Evolutionary conservation across 2,888 invertebrate species (phyloP), one percentile per base, ranked within the genome.

Genomic region (Drosophila lutescens): DNA sequence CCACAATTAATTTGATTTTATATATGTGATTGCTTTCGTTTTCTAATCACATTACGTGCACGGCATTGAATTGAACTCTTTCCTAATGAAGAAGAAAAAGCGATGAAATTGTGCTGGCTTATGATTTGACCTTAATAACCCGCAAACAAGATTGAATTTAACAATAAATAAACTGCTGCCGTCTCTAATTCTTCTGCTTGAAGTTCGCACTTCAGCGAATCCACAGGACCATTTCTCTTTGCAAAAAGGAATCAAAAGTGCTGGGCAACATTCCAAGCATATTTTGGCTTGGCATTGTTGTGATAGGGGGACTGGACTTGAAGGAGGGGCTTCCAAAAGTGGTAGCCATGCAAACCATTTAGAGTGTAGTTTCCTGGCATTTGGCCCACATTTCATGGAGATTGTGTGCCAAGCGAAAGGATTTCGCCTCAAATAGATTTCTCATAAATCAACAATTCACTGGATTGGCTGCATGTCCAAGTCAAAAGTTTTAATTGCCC

Each of bases 41-140:
- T 79, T 71, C 65, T 69, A 80, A 86, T 82, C 78, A 55, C 73
- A 78, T 81, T 78, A 72, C 50, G 61, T 53, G 66, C 67, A 69
- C 17, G n/a, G 32, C 67, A 26, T 26, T 5, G 30, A 30, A 54
- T 66, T 46, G 38, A 65, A 46, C 46, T 53, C 9, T 10, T 9
- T 17, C 13, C 23, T 17, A 41, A 26, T 32, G n/a, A 40, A 41
- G 26, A 12, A 23, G 10, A 17, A 41, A 49, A 36, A 8, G 10
- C 20, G 26, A 12, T 36, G 63, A 44, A 63, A 50, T 30, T n/a
- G 62, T 62, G 47, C 17, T 65, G 44, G 30, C 43, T 63, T 50
- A 23, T 49, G 12, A 30, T 30, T n/a, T 34, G 34, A 50, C 47
- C 26, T 17, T 6, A 46, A 46, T 46, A 46, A 46, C 17, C 20